phyloP scores from a whole-genome alignment of 2,797 vertebrate genomes.

The Champsocephalus gunnari region DNA sequence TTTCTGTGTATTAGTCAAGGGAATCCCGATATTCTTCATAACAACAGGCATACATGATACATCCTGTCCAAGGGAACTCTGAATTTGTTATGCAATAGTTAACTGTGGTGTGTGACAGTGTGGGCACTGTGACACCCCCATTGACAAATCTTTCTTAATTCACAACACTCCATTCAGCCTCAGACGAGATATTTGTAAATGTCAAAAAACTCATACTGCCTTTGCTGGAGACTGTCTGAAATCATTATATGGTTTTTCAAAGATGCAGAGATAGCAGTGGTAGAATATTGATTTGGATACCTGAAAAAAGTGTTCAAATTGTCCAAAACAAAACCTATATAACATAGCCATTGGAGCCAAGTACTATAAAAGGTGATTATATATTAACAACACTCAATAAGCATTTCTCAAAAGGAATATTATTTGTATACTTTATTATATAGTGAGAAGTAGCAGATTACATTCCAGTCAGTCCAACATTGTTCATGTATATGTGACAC shows the following conservation, averaged over 20 bases:
- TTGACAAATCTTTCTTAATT: slow-evolving; percentile 44
- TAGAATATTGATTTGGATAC: background rate
- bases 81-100: slow-evolving; percentile 46
- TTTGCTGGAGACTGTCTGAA: slow-evolving; percentile 8
- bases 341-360: background rate
- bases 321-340: background rate
- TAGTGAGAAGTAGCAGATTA: background rate
- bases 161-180: slow-evolving; percentile 28
- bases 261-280: background rate
- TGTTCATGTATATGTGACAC: background rate
- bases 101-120: slow-evolving; percentile 50
- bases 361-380: background rate
- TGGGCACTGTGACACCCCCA: slow-evolving; percentile 59
- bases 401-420: background rate
- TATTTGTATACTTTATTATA: background rate
- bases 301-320: background rate
- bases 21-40: slow-evolving; percentile 54
- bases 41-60: slow-evolving; percentile 36
- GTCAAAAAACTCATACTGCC: background rate
- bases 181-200: slow-evolving; percentile 12
- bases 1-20: slow-evolving; percentile 29
- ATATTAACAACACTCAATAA: background rate
- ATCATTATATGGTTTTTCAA: slow-evolving; percentile 4
- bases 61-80: slow-evolving; percentile 45
- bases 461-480: background rate